phyloP scores from a whole-genome alignment of 2,888 invertebrate genomes.

The Trilocha varians region DNA sequence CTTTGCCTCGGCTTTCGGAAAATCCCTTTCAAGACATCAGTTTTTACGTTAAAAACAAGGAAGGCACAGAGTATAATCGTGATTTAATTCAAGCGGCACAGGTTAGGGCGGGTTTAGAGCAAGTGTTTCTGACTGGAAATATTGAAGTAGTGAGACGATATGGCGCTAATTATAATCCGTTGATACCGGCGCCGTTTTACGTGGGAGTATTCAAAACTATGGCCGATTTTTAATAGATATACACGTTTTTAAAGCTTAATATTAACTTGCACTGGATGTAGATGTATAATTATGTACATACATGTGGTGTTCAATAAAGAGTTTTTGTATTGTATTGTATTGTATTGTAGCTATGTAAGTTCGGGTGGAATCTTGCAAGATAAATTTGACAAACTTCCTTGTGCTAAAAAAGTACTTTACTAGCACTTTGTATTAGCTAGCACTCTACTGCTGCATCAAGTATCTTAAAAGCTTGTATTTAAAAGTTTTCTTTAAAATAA shows the following conservation, averaged over 20 bases:
- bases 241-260: too few species aligned
- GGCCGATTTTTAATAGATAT: conserved; percentile 18
- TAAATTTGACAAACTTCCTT: too few species aligned
- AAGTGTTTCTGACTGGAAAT: conserved; percentile 33
- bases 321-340: too few species aligned
- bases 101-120: conserved; percentile 29
- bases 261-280: background rate
- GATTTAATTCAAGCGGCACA: conserved; percentile 27
- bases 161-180: conserved; percentile 45
- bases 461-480: too few species aligned
- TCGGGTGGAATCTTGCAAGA: background rate
- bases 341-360: too few species aligned
- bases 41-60: conserved; percentile 41
- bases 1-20: conserved; percentile 23
- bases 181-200: conserved; percentile 21
- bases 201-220: conserved; percentile 14
- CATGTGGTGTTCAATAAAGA: conserved; percentile 1
- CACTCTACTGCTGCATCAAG: too few species aligned
- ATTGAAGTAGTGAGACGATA: conserved; percentile 35
- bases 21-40: conserved; percentile 42
- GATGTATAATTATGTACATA: background rate
- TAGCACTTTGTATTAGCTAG: too few species aligned
- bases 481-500: too few species aligned
- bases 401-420: too few species aligned
- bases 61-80: conserved; percentile 25